phyloP scores from a whole-genome alignment of 2,888 invertebrate species.

The Protodeltote pygarga region DNA sequence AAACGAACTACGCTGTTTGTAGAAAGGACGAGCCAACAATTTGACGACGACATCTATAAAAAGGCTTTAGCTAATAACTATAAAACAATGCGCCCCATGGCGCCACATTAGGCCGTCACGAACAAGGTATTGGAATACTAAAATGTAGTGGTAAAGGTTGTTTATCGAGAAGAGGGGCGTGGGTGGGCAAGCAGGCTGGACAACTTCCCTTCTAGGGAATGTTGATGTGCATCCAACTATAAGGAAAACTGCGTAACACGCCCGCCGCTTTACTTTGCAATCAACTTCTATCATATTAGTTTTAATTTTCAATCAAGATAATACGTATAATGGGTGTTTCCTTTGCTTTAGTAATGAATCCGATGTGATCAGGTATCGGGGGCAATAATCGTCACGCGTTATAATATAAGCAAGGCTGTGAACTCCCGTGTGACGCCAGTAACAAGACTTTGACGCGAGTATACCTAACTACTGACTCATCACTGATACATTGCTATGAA shows the following conservation, averaged over 20 bases:
- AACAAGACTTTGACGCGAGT: slow-evolving; percentile 65
- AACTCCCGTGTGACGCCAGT: slow-evolving; percentile 55
- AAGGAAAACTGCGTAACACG: slow-evolving; percentile 62
- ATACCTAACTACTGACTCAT: slow-evolving; percentile 72
- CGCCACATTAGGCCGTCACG: slow-evolving; percentile 66
- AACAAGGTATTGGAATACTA: slow-evolving; percentile 63
- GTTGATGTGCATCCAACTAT: slow-evolving; percentile 72
- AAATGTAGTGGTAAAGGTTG: slow-evolving; percentile 60
- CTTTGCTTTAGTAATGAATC: slow-evolving; percentile 31
- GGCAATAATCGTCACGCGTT: slow-evolving; percentile 65
- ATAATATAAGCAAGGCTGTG: slow-evolving; percentile 50
- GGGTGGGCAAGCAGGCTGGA: slow-evolving; percentile 67
- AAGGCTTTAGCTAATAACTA: slow-evolving; percentile 41
- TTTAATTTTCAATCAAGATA: slow-evolving; percentile 25
- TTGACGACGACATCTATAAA: slow-evolving; percentile 22
- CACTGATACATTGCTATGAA: slow-evolving; percentile 63
- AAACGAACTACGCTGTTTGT: too few species aligned
- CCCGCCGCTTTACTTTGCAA: slow-evolving; percentile 14
- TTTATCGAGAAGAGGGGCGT: slow-evolving; percentile 67
- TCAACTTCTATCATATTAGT: slow-evolving; percentile 16
- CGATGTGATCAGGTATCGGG: slow-evolving; percentile 46
- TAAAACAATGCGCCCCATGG: slow-evolving; percentile 58
- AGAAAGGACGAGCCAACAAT: too few species aligned
- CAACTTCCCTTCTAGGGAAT: slow-evolving; percentile 81
- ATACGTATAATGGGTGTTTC: slow-evolving; percentile 6